Conservation (phyloP, 2,113 vertebrate genomes). For the Otus sunia region DNA sequence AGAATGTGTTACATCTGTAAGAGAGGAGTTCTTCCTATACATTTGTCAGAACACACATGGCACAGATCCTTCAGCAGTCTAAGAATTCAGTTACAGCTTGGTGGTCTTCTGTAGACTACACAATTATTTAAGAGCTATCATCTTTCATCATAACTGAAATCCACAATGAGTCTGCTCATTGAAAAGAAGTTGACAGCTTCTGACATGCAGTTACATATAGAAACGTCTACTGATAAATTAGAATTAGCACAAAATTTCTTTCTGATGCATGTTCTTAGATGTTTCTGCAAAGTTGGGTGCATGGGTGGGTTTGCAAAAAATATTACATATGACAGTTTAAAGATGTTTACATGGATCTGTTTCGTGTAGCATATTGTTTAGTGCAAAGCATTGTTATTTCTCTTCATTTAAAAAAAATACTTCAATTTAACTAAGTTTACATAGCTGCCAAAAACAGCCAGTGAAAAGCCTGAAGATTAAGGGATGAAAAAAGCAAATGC, state of each 20-base stretch:
- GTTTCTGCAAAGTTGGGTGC: background rate
- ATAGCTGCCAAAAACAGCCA: background rate
- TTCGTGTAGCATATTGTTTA: background rate
- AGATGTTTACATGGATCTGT: background rate
- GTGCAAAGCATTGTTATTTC: background rate
- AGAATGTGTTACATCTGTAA: background rate
- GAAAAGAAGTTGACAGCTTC: background rate
- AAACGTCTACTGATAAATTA: background rate
- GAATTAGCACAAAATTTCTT: background rate
- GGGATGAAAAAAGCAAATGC: background rate
- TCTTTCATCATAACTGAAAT: background rate
- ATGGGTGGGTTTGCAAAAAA: background rate
- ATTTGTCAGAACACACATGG: background rate
- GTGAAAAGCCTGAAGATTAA: background rate
- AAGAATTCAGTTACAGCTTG: background rate
- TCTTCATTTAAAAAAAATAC: background rate
- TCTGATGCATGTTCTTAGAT: background rate
- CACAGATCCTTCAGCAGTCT: background rate
- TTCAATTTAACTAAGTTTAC: background rate
- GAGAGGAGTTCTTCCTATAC: background rate
- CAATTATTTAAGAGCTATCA: background rate
- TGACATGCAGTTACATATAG: background rate
- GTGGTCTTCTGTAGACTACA: background rate
- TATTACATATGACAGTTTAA: rapidly evolving
- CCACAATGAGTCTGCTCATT: background rate